These are phyloP conservation scores for Hyles euphorbiae DNA, from an alignment of 1,140 invertebrate genomes.

Conservation along the genomic window DNA sequence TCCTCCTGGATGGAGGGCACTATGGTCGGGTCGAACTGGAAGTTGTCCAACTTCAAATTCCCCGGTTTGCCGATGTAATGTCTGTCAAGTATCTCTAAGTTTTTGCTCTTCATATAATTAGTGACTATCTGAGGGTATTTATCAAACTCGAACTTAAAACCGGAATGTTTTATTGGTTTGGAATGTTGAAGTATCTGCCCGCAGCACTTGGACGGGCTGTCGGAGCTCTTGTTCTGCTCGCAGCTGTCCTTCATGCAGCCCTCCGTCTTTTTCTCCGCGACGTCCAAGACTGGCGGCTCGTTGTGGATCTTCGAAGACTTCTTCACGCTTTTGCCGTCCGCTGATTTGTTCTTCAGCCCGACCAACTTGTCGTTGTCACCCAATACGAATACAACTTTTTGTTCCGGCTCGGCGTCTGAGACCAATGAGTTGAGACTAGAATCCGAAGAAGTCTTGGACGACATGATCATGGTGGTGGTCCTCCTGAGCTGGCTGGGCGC, in stretches of 20 bases:
- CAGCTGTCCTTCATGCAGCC: slow-evolving; percentile 29
- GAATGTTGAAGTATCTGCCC: slow-evolving; percentile 75
- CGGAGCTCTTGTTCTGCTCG: slow-evolving; percentile 31
- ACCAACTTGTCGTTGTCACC: slow-evolving; percentile 84
- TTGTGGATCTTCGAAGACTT: slow-evolving; percentile 49
- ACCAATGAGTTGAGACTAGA: slow-evolving; percentile 48
- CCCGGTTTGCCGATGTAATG: slow-evolving; percentile 78
- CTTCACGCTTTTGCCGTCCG: slow-evolving; percentile 53
- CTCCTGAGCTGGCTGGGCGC: slow-evolving; percentile 32
- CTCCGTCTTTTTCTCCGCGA: slow-evolving; percentile 22
- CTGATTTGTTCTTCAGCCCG: slow-evolving; percentile 73
- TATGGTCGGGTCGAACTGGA: slow-evolving; percentile 67
- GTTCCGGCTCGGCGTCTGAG: slow-evolving; percentile 45
- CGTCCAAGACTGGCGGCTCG: slow-evolving; percentile 32
- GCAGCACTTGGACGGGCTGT: slow-evolving; percentile 62
- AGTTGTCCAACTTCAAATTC: slow-evolving; percentile 71
- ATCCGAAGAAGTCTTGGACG: slow-evolving; percentile 43
- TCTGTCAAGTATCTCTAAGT: slow-evolving; percentile 79
- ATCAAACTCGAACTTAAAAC: slow-evolving; percentile 82
- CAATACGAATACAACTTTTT: slow-evolving; percentile 83
- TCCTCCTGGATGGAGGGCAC: slow-evolving; percentile 67
- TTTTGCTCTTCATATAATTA: slow-evolving; percentile 84
- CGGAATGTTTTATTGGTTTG: slow-evolving; percentile 79
- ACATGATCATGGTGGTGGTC: slow-evolving; percentile 46
- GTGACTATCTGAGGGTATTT: slow-evolving; percentile 82